Conservation (phyloP, 1,140 invertebrate species). For the Prorops nasuta region DNA sequence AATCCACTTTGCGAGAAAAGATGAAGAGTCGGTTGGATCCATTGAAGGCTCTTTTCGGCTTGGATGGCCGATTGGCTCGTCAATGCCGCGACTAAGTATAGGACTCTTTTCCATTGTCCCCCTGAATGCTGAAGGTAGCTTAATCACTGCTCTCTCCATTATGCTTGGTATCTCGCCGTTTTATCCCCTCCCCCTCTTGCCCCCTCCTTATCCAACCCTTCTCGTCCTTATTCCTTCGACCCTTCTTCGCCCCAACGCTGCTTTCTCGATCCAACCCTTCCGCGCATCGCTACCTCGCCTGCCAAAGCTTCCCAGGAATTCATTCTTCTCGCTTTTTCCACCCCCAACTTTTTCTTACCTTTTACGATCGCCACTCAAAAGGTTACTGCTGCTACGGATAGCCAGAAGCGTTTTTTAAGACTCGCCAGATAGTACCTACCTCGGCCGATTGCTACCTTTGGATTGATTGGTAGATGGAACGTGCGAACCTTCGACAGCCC, state of each 20-base stretch:
- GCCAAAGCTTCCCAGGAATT: neutral
- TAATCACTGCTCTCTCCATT: conserved; percentile 42
- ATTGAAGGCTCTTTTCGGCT: conserved; percentile 23
- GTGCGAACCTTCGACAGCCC: neutral
- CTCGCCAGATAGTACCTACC: conserved; percentile 23
- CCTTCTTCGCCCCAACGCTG: neutral
- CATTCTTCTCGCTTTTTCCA: neutral
- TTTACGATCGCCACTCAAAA: conserved; percentile 34
- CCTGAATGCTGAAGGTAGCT: conserved; percentile 33
- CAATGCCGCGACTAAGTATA: conserved; percentile 25
- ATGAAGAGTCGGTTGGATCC: conserved; percentile 30
- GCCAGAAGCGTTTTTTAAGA: conserved; percentile 27
- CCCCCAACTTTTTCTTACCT: conserved; percentile 15
- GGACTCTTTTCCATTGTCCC: conserved; percentile 32
- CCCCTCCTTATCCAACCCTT: neutral
- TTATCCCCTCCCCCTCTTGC: conserved; percentile 18
- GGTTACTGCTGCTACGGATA: conserved; percentile 23
- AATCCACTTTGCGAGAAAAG: conserved; percentile 30
- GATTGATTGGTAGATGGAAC: conserved; percentile 1
- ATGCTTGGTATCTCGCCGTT: conserved; percentile 26
- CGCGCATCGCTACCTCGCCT: neutral
- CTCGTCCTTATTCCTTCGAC: neutral
- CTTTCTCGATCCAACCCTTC: conserved; percentile 10
- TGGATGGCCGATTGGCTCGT: conserved; percentile 37
- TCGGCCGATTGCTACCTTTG: neutral